These are phyloP conservation scores for Graphium colonna DNA, from an alignment of 2,888 invertebrate species.

Conservation along the genomic window DNA sequence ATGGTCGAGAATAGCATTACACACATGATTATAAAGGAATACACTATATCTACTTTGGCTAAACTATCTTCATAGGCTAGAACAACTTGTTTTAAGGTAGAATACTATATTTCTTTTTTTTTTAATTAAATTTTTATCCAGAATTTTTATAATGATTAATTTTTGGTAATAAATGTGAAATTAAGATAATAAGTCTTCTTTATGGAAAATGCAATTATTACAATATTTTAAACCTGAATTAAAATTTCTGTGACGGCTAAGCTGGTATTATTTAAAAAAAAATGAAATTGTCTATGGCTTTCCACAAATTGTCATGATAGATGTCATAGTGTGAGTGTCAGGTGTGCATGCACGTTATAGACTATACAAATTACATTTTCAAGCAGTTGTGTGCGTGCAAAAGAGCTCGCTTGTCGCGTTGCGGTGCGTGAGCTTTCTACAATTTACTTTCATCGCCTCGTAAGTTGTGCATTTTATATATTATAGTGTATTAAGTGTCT, in stretches of 20 bases:
- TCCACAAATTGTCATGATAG: constrained; percentile 5
- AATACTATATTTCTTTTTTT: no score
- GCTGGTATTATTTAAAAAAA: neutral
- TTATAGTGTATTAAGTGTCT: constrained; percentile 56
- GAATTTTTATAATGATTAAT: no score
- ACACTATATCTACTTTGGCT: no score
- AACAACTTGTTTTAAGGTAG: no score
- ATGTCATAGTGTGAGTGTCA: constrained; percentile 27
- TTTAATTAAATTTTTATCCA: no score
- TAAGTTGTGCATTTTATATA: constrained; percentile 70
- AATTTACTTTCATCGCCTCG: constrained; percentile 78
- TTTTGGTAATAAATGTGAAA: no score
- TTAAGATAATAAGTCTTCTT: no score
- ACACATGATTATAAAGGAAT: no score
- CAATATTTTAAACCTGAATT: neutral
- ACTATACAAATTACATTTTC: constrained; percentile 30
- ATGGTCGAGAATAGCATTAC: no score
- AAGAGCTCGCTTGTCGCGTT: constrained; percentile 73
- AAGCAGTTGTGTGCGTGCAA: constrained; percentile 63
- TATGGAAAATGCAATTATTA: no score
- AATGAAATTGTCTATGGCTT: constrained; percentile 13
- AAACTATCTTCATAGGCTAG: no score
- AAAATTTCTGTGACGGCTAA: neutral
- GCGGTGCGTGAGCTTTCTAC: constrained; percentile 73
- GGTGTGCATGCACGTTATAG: constrained; percentile 26